Conservation (phyloP, 2,797 vertebrate genomes). For the Halcyon leucocephala region DNA sequence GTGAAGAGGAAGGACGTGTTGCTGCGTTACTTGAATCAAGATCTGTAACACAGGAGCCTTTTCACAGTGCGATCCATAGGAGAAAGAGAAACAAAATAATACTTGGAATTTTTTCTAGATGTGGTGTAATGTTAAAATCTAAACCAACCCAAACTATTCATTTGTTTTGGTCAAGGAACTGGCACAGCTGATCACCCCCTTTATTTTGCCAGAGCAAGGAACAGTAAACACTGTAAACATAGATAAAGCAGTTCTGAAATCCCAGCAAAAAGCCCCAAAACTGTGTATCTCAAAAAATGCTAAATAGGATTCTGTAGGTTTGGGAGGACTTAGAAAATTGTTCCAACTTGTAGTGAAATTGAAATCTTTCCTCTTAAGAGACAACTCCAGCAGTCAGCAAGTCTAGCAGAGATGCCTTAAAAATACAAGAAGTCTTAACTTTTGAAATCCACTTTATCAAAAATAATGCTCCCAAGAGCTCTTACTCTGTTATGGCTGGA, state of each 20-base stretch:
- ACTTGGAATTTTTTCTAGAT: not conserved
- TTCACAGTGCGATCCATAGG: not conserved
- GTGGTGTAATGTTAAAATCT: not conserved
- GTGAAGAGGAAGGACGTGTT: not conserved
- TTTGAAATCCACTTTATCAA: not conserved
- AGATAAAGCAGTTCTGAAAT: not conserved
- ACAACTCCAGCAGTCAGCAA: not conserved
- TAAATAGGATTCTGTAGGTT: not conserved
- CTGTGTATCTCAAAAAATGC: not conserved
- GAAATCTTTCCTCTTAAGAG: not conserved
- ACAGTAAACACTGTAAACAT: not conserved
- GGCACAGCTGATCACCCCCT: not conserved
- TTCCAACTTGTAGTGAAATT: not conserved
- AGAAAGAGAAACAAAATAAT: not conserved
- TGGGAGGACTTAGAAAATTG: not conserved
- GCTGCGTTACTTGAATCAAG: not conserved
- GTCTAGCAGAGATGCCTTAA: not conserved
- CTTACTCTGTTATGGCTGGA: not conserved
- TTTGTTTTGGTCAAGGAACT: not conserved
- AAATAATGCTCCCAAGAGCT: not conserved
- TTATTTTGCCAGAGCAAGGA: not conserved
- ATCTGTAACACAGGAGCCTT: not conserved
- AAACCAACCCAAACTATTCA: not conserved
- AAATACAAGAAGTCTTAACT: not conserved
- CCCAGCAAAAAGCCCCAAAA: not conserved